These are phyloP conservation scores for Ischnura elegans DNA, from an alignment of 2,888 invertebrate species.

Conservation along the genomic window DNA sequence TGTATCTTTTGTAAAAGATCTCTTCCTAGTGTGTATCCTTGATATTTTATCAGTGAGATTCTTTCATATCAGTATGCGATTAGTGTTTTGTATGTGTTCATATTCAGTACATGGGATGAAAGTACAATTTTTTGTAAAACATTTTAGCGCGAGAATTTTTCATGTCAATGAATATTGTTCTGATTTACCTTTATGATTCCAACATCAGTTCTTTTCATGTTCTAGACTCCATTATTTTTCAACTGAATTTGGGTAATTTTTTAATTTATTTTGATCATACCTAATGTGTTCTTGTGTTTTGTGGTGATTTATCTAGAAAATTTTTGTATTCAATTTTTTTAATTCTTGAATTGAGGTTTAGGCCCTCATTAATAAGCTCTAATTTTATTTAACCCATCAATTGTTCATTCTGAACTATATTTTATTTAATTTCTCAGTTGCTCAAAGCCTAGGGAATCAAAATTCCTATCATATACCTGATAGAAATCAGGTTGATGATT, in stretches of 20 bases:
- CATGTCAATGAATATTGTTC: neutral
- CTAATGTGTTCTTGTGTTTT: constrained; percentile 21
- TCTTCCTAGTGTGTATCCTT: neutral
- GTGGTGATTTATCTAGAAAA: constrained; percentile 8
- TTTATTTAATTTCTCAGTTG: neutral
- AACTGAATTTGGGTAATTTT: neutral
- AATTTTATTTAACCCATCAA: neutral
- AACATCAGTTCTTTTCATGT: neutral
- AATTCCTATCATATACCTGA: neutral
- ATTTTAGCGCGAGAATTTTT: neutral
- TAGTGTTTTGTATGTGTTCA: neutral
- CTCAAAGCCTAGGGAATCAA: neutral
- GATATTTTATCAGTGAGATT: neutral
- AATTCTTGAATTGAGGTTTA: neutral
- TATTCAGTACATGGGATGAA: neutral
- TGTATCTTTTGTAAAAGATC: neutral
- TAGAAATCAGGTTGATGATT: neutral
- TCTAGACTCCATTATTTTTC: neutral
- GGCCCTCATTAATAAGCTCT: constrained; percentile 16
- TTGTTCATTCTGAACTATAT: neutral
- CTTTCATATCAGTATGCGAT: neutral
- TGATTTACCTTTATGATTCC: neutral
- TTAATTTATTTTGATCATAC: constrained; percentile 21
- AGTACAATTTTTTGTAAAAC: neutral
- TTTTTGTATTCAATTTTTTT: neutral